Conservation (phyloP, 1,140 invertebrate genomes). For the Drosophila pallidifrons region DNA sequence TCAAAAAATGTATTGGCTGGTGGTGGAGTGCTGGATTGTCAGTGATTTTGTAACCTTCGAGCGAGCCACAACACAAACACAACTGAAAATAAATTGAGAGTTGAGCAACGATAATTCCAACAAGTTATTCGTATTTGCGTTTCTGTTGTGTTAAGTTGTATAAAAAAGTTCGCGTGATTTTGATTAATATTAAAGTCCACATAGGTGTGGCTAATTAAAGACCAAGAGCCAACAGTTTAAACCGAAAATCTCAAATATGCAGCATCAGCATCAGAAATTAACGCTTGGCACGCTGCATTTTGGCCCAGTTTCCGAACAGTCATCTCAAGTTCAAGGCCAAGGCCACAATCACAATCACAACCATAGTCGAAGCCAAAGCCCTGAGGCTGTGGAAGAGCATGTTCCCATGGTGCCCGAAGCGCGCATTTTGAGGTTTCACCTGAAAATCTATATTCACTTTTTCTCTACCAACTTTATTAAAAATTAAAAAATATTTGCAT, state of each 20-base stretch:
- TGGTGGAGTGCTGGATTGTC: constrained; percentile 22
- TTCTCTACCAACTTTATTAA: not conserved
- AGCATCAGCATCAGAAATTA: constrained; percentile 67
- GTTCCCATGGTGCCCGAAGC: constrained; percentile 37
- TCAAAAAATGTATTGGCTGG: constrained; percentile 59
- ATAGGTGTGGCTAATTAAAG: constrained; percentile 50
- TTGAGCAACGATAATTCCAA: constrained; percentile 50
- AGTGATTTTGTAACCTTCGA: constrained; percentile 77
- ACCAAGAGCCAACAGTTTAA: not conserved
- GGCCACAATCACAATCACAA: not conserved
- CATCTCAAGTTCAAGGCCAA: constrained; percentile 35
- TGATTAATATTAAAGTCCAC: constrained; percentile 20
- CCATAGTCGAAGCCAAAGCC: not conserved
- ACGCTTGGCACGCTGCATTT: constrained; percentile 42
- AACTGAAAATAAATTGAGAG: constrained; percentile 19
- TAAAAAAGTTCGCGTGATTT: constrained; percentile 32
- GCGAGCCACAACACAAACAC: constrained; percentile 34
- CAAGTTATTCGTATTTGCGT: constrained; percentile 40
- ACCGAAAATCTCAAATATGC: constrained; percentile 33
- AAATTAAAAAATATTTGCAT: not conserved
- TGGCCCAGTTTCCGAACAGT: constrained; percentile 13
- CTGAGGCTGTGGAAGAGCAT: constrained; percentile 16
- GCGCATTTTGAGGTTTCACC: constrained; percentile 57
- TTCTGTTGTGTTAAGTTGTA: constrained; percentile 29
- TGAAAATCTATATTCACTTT: not conserved